A percentile compares a stretch with the other conserved stretches of the same genome.
Conservation (phyloP, 1,140 invertebrate species). For the Drosophila sechellia region DNA sequence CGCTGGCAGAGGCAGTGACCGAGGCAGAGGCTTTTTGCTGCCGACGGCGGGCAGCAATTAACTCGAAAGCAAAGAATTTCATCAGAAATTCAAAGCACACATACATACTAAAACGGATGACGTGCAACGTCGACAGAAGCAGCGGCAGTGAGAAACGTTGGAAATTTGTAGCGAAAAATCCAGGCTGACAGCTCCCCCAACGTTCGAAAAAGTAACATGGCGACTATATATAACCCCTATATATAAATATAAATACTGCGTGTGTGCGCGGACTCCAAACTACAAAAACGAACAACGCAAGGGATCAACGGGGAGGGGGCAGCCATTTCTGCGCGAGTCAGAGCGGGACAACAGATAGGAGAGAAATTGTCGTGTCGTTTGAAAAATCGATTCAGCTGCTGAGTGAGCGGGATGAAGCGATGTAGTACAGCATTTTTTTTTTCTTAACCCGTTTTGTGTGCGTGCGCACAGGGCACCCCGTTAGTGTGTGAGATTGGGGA, state of each 20-base stretch:
- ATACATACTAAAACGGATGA: slow-evolving; percentile 56
- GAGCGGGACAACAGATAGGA: slow-evolving; percentile 43
- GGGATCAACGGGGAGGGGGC: slow-evolving; percentile 38
- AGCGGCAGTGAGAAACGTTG: slow-evolving; percentile 55
- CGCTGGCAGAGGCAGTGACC: slow-evolving; percentile 37
- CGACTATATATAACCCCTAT: slow-evolving; percentile 49
- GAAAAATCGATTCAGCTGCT: slow-evolving; percentile 80
- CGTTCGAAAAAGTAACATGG: slow-evolving; percentile 76
- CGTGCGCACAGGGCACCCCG: slow-evolving; percentile 50
- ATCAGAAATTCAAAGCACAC: slow-evolving; percentile 83
- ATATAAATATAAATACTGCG: slow-evolving; percentile 16
- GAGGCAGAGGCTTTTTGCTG: slow-evolving; percentile 32
- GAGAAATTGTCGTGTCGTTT: slow-evolving; percentile 76
- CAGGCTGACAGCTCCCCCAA: slow-evolving; percentile 76
- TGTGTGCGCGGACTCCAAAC: slow-evolving; percentile 40
- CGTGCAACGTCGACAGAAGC: slow-evolving; percentile 53
- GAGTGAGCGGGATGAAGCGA: slow-evolving; percentile 46
- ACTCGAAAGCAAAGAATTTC: slow-evolving; percentile 83
- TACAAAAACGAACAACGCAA: slow-evolving; percentile 64
- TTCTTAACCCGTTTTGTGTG: slow-evolving; percentile 74
- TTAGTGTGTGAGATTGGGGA: slow-evolving; percentile 26
- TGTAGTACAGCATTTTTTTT: slow-evolving; percentile 54
- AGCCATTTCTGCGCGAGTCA: not conserved
- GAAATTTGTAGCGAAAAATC: slow-evolving; percentile 65
- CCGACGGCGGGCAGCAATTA: slow-evolving; percentile 65